Conservation (phyloP, 2,888 invertebrate genomes). For the Tetanocera ferruginea region DNA sequence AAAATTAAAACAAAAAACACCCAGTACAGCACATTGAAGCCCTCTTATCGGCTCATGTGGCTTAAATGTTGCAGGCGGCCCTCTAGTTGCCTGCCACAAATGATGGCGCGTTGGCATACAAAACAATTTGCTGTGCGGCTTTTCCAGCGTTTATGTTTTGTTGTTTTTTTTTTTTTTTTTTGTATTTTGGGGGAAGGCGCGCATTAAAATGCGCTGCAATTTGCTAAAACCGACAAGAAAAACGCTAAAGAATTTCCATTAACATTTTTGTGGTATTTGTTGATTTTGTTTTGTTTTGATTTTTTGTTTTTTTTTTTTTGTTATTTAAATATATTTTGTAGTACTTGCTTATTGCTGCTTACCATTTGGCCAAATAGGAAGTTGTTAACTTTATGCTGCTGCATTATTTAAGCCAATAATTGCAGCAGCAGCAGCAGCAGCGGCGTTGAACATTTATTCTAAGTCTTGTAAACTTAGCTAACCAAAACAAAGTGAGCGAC, state of each 20-base stretch:
- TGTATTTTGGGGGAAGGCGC: background rate
- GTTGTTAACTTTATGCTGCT: slow-evolving; percentile 9
- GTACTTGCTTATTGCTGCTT: background rate
- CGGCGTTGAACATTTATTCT: background rate
- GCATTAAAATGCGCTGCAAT: slow-evolving; percentile 4
- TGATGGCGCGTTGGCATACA: background rate
- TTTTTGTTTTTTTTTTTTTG: background rate
- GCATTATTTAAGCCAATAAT: slow-evolving; percentile 9
- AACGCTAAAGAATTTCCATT: slow-evolving; percentile 29
- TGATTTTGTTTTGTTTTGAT: too few species aligned
- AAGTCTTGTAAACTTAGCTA: too few species aligned
- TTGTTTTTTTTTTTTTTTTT: background rate
- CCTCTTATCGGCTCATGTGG: background rate
- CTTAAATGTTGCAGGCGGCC: slow-evolving; percentile 7
- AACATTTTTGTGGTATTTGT: slow-evolving; percentile 6
- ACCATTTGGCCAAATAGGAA: background rate
- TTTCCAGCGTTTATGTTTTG: background rate
- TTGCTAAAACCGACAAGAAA: slow-evolving; percentile 26
- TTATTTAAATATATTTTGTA: background rate
- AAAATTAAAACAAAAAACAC: background rate
- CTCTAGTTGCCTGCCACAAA: background rate
- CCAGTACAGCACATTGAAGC: background rate
- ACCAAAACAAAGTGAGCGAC: background rate
- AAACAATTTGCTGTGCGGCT: background rate
- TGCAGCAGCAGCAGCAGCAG: slow-evolving; percentile 9